Conservation (phyloP, 1,140 invertebrate genomes). For the Monomorium pharaonis region DNA sequence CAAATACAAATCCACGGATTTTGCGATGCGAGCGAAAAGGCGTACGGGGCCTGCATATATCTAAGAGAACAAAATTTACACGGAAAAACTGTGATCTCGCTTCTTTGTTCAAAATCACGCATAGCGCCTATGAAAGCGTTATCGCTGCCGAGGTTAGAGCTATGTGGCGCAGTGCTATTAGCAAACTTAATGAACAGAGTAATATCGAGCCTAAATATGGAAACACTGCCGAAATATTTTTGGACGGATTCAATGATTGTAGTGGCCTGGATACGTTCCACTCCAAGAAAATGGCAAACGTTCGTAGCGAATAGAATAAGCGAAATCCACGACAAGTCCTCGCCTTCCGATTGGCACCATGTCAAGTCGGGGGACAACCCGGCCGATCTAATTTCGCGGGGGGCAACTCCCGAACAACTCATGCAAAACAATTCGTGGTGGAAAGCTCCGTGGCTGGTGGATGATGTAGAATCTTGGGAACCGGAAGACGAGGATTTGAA, state of each 20-base stretch:
- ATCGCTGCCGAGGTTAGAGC: not conserved
- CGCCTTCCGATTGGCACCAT: too few species aligned
- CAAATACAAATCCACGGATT: constrained; percentile 23
- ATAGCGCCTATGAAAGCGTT: not conserved
- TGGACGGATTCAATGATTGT: too few species aligned
- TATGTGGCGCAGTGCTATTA: not conserved
- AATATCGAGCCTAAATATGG: too few species aligned
- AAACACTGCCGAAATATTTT: too few species aligned
- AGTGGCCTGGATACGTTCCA: too few species aligned
- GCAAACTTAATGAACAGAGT: not conserved
- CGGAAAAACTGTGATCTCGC: not conserved
- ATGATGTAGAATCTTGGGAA: not conserved
- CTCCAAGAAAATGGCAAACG: too few species aligned
- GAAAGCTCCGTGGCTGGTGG: not conserved
- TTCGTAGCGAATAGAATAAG: too few species aligned
- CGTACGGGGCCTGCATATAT: not conserved
- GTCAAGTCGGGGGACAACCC: too few species aligned
- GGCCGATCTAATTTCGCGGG: too few species aligned
- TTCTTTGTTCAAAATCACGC: not conserved
- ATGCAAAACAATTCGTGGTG: not conserved
- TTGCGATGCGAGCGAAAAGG: not conserved
- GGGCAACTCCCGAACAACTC: too few species aligned
- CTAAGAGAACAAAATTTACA: not conserved
- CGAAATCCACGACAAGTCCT: too few species aligned
- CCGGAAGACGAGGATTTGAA: not conserved